Percentiles rank a stretch among this genome's conserved stretches.
Conservation (phyloP, 1,140 invertebrate species). For the Neodiprion lecontei region DNA sequence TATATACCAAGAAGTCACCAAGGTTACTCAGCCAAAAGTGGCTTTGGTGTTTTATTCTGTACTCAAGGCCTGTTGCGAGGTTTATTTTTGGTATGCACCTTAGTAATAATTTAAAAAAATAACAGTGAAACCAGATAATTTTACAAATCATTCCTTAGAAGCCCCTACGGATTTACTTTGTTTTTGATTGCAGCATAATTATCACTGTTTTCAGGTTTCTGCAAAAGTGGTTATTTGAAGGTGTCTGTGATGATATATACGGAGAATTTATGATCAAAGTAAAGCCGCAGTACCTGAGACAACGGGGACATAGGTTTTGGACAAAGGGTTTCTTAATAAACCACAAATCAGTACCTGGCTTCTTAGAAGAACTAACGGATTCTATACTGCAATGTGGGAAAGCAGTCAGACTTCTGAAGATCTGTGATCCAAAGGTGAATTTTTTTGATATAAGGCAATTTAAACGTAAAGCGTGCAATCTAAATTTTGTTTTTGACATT, state of each 20-base stretch:
- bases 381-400: constrained; percentile 69
- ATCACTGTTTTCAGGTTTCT: constrained; percentile 60
- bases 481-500: background rate
- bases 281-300: constrained; percentile 61
- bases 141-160: constrained; percentile 5
- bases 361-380: constrained; percentile 62
- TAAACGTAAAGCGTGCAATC: too few relatives aligned
- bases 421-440: constrained; percentile 67
- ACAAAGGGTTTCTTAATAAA: constrained; percentile 66
- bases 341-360: constrained; percentile 63
- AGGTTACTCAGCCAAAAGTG: constrained; percentile 62
- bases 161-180: background rate
- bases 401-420: constrained; percentile 65
- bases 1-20: constrained; percentile 66
- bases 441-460: background rate
- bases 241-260: constrained; percentile 64
- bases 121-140: constrained; percentile 9
- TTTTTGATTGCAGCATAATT: constrained; percentile 19
- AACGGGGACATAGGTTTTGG: constrained; percentile 66
- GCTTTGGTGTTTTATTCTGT: constrained; percentile 64
- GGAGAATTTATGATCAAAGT: constrained; percentile 70
- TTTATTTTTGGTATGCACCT: constrained; percentile 66
- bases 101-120: constrained; percentile 10
- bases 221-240: constrained; percentile 71
- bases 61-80: constrained; percentile 65